phyloP scores from a whole-genome alignment of 2,888 invertebrate species.

The Argyra leucocephala region DNA sequence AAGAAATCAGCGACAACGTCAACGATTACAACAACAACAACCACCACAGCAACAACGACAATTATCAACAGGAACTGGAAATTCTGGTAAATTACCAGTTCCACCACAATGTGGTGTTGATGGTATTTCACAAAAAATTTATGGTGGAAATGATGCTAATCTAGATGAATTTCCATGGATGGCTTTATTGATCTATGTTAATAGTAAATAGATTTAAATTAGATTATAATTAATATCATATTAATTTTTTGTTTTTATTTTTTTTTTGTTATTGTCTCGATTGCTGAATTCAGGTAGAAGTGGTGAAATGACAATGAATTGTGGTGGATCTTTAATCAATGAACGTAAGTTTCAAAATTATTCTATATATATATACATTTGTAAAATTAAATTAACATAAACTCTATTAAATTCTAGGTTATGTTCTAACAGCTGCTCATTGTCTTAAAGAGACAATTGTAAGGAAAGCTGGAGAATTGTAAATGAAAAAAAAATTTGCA shows the following conservation, averaged over 20 bases:
- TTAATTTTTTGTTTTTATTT: neutral
- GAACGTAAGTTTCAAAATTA: conserved; percentile 18
- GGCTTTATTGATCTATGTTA: conserved; percentile 52
- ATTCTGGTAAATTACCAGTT: conserved; percentile 25
- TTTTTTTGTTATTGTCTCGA: conserved; percentile 5
- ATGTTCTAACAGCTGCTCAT: conserved; percentile 54
- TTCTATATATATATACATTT: neutral
- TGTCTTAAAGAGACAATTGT: conserved; percentile 49
- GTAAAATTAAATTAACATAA: conserved; percentile 29
- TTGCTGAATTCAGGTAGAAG: conserved; percentile 20
- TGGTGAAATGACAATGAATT: conserved; percentile 34
- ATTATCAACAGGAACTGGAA: neutral
- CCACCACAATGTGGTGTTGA: conserved; percentile 37
- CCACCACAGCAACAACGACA: conserved; percentile 17
- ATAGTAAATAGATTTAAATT: conserved; percentile 27
- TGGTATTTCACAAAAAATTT: conserved; percentile 48
- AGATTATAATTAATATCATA: neutral
- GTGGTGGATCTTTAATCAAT: conserved; percentile 37
- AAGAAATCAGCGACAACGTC: conserved; percentile 17
- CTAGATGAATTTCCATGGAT: conserved; percentile 63
- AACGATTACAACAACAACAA: conserved; percentile 21
- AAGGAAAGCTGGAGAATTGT: conserved; percentile 48
- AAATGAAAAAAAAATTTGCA: conserved; percentile 35
- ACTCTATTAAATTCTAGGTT: conserved; percentile 32
- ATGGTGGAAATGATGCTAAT: conserved; percentile 51